Conservation (phyloP, 2,113 vertebrate genomes). For the Tachysurus fulvidraco region DNA sequence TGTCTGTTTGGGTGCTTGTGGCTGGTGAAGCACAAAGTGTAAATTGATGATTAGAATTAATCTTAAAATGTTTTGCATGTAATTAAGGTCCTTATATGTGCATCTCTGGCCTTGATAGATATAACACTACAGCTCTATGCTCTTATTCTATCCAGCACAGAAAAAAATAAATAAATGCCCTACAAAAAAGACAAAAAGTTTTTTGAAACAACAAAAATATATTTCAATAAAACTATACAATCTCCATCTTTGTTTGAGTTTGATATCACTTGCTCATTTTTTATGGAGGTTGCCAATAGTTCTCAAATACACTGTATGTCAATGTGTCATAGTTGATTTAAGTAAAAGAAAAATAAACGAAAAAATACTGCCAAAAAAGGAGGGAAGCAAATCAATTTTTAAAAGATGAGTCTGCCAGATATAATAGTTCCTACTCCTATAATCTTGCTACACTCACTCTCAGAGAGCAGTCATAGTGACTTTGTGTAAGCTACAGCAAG, state of each 20-base stretch:
- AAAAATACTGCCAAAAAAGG: background rate
- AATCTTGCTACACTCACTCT: constrained; percentile 40
- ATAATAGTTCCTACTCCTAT: background rate
- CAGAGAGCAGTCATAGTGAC: constrained; percentile 34
- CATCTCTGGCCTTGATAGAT: background rate
- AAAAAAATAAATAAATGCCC: background rate
- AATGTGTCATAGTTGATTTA: background rate
- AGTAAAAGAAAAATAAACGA: background rate
- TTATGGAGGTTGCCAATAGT: background rate
- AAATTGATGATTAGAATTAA: background rate
- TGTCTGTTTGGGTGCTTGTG: background rate
- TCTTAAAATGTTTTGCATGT: background rate
- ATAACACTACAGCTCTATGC: background rate
- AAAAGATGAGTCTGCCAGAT: background rate
- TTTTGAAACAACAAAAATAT: background rate
- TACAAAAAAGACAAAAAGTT: background rate
- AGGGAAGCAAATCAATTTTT: background rate
- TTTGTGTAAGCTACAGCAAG: constrained; percentile 18
- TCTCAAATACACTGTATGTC: background rate
- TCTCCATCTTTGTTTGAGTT: background rate
- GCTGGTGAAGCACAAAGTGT: background rate
- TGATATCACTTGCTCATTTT: background rate
- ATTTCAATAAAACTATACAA: background rate
- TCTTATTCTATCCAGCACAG: background rate
- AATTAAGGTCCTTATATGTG: background rate